Evolutionary conservation across 1,140 invertebrate genomes (phyloP), one percentile per base, ranked within the genome.

Genomic region (Centruroides sculpturatus): DNA sequence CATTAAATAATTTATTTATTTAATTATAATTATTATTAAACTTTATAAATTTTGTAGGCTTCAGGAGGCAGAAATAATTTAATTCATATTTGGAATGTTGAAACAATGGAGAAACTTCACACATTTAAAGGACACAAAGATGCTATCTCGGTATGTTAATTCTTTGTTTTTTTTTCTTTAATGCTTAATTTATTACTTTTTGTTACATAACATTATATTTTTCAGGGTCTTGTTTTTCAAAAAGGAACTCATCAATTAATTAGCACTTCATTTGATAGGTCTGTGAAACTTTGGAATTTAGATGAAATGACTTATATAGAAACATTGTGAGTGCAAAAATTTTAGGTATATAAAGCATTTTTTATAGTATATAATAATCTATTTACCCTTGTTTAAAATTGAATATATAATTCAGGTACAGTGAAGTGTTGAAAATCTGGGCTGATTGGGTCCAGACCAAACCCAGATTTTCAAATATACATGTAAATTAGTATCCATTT

Each of bases 261-360:
- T 70, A 93, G 90, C 50, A 73, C 74, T 59, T 82, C 81, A 54
- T 81, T 84, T 69, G 95, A 98, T 73, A 79, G 85, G 66, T 85
- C 87, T 46, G 85, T 96, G 0, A 80, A 81, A 69, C 84, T 95
- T 41, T 98, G 93, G 93, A 92, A 87, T 66, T 76, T 97, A 34
- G 88, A 92, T 78, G 92, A 97, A 71, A 90, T 94, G 86, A 83
- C 86, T 9, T 98, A 95, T 77, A 85, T 97, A 8, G 94, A 98
- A 79, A 92, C 90, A 59, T 76, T 98, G 77, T 87, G 76, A 77
- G 81, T 73, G n/a, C 59, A 52, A 63, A 66, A 55, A 61, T 64
- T 48, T 10, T 54, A 23, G 23, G 23, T 23, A 23, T 23, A 23
- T 23, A 23, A 23, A 23, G 23, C 23, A 23, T 23, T 23, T 23